Evolutionary conservation across 2,888 invertebrate species (phyloP).

Genomic region (Amiota communis): DNA sequence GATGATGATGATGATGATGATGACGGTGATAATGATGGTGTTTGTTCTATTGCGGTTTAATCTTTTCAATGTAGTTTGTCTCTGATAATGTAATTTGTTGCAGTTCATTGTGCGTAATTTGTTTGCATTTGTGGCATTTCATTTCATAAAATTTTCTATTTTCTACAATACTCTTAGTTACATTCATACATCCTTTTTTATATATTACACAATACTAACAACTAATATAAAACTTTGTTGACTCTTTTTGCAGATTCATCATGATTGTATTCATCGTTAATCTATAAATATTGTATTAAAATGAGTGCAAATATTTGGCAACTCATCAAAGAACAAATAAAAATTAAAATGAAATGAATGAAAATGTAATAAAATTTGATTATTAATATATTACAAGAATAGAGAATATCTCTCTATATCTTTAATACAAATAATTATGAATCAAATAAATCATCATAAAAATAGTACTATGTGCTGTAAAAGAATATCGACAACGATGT

Average conservation of each 20-base stretch:
- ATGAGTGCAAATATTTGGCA: constrained; percentile 22
- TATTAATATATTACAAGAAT: background rate
- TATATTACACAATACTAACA: background rate
- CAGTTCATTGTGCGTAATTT: constrained; percentile 12
- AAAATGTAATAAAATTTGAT: constrained; percentile 5
- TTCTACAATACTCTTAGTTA: no score
- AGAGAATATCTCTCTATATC: no score
- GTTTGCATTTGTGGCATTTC: constrained; percentile 1
- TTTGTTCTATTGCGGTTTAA: constrained; percentile 16
- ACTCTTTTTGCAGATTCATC: constrained; percentile 13
- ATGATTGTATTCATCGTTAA: background rate
- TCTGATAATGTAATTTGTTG: background rate
- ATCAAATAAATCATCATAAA: constrained; percentile 6
- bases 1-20: background rate
- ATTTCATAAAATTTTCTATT: background rate
- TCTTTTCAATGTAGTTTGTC: constrained; percentile 1
- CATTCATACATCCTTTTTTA: no score
- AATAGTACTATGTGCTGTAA: background rate
- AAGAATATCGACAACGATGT: constrained; percentile 39
- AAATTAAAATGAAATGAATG: background rate
- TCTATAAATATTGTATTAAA: background rate
- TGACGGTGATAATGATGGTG: background rate
- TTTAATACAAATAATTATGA: no score
- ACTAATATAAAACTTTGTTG: background rate
- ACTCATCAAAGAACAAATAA: constrained; percentile 3